A percentile compares a stretch with the other conserved stretches of the same genome.
Evolutionary conservation across 2,113 vertebrate species (phyloP).

Genomic region (Perccottus glenii): DNA sequence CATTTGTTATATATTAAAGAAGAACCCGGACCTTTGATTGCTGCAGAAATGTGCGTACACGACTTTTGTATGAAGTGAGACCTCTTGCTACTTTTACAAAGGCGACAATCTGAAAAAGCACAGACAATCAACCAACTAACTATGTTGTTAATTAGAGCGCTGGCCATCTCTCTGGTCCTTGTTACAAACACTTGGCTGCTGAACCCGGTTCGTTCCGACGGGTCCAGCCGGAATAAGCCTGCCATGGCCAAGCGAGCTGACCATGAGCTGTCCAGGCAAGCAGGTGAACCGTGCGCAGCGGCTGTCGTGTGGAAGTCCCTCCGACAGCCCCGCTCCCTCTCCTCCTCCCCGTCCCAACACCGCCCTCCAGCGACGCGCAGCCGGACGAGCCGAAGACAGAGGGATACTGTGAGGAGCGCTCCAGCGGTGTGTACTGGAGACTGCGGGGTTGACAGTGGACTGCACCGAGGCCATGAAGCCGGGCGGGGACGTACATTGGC

Average conservation of each 20-base stretch:
- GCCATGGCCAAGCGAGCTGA: constrained; percentile 70
- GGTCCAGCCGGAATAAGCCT: constrained; percentile 67
- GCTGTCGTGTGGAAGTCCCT: constrained; percentile 65
- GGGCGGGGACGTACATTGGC: constrained; percentile 12
- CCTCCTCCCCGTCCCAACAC: constrained; percentile 64
- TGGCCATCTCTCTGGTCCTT: constrained; percentile 77
- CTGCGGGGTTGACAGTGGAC: constrained; percentile 52
- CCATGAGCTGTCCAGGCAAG: constrained; percentile 55
- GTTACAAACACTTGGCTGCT: constrained; percentile 77
- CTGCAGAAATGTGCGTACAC: constrained; percentile 16
- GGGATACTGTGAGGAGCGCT: constrained; percentile 27
- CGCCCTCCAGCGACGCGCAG: constrained; percentile 80
- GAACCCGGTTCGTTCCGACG: constrained; percentile 63
- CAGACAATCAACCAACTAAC: constrained; percentile 11
- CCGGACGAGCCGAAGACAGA: constrained; percentile 52
- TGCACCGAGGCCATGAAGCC: constrained; percentile 19
- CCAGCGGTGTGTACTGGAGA: constrained; percentile 55
- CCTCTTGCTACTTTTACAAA: constrained; percentile 29
- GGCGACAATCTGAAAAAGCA: background rate
- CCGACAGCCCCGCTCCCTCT: constrained; percentile 61
- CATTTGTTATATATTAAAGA: background rate
- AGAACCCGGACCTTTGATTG: background rate
- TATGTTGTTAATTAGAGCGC: constrained; percentile 79
- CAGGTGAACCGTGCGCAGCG: constrained; percentile 83
- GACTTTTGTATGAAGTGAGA: constrained; percentile 20